Conservation (phyloP, 1,140 invertebrate genomes). For the Dendrolimus punctatus region DNA sequence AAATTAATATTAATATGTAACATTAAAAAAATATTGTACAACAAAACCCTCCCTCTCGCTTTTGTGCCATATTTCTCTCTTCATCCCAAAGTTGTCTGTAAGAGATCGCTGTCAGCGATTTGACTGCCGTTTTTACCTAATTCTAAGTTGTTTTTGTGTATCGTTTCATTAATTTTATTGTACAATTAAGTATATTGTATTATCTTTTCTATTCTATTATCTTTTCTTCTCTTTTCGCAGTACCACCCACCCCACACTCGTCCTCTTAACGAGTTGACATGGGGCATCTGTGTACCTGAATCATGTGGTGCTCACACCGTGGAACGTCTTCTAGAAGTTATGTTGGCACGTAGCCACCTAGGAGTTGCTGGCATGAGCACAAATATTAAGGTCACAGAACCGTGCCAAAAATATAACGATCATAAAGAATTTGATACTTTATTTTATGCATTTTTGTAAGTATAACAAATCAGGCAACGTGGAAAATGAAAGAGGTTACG, state of each 20-base stretch:
- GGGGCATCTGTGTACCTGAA: conserved; percentile 72
- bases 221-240: conserved; percentile 15
- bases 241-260: conserved; percentile 43
- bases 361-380: conserved; percentile 53
- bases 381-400: conserved; percentile 41
- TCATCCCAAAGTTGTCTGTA: no score
- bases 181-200: no score
- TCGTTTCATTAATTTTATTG: no score
- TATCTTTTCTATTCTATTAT: background rate
- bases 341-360: conserved; percentile 57
- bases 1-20: no score
- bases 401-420: conserved; percentile 41
- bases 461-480: conserved; percentile 3
- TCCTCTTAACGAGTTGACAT: conserved; percentile 60
- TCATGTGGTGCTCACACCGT: conserved; percentile 66
- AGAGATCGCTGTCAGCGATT: no score
- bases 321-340: conserved; percentile 49
- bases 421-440: conserved; percentile 33
- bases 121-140: no score
- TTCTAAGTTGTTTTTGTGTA: no score
- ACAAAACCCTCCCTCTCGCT: no score
- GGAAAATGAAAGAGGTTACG: no score
- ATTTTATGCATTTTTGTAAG: conserved; percentile 67
- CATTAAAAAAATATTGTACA: no score
- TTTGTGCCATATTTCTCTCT: no score